Evolutionary conservation across 2,113 vertebrate species (phyloP).

Genomic region (Pipra filicauda): DNA sequence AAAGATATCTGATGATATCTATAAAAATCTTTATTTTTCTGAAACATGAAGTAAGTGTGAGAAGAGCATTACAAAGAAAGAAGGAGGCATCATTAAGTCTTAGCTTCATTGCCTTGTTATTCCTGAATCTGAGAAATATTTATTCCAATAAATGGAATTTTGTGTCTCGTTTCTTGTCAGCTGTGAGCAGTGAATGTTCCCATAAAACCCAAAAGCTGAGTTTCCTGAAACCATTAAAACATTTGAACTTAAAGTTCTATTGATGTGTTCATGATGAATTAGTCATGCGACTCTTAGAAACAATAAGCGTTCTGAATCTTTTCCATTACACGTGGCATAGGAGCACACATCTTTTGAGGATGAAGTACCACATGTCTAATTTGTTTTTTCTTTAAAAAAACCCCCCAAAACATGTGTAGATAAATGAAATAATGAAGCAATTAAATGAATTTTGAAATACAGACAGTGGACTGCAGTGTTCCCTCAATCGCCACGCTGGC

Average conservation of each 20-base stretch:
- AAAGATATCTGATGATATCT: background rate
- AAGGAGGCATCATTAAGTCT: background rate
- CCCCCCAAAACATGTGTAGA: background rate
- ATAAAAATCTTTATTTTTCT: background rate
- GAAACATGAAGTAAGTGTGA: background rate
- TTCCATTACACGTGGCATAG: background rate
- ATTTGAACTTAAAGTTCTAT: background rate
- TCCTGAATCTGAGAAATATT: background rate
- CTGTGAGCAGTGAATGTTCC: background rate
- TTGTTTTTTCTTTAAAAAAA: background rate
- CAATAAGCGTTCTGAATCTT: background rate
- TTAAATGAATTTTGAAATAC: background rate
- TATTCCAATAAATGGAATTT: background rate
- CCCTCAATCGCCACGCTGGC: background rate
- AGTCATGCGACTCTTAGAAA: background rate
- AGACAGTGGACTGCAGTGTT: background rate
- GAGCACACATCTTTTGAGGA: background rate
- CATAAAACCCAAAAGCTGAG: background rate
- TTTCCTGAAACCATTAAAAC: background rate
- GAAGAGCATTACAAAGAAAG: background rate
- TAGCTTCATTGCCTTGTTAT: background rate
- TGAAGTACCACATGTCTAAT: background rate
- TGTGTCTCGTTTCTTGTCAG: background rate
- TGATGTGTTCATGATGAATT: background rate
- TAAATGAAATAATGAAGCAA: background rate